Base-by-base conservation (phyloP, 2,113 vertebrate genomes). In the Eolophus roseicapilla region DNA sequence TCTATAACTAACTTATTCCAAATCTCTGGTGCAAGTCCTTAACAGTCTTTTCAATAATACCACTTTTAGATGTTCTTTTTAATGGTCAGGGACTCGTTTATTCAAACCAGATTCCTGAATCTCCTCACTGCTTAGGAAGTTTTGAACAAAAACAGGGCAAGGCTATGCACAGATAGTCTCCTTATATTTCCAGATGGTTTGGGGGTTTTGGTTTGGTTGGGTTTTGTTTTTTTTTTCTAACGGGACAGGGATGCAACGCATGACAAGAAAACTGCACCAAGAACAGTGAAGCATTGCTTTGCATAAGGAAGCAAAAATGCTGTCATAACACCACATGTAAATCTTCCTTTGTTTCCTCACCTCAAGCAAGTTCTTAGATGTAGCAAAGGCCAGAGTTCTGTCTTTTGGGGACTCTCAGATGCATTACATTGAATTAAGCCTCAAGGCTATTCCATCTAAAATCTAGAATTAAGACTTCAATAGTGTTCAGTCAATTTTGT, bases 101-200 rank as follows among this genome's bases (percentile, higher is more conserved):
- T 76, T 87, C 39, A 75, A 86, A 71, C 1, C 16, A 50, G 4
- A 39, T 73, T 75, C 7, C n/a, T 35, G 10, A 62, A 62, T 1
- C 0, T 76, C 7, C 15, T 90, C 31, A 50, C 5, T 82, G 20
- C 10, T 83, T 63, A 69, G 0, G 0, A 23, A 23, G 3, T 71
- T 94, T 67, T 55, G 33, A 60, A 77, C 5, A 74, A 92, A 86
- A 86, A 18, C 1, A 74, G 16, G 37, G 4, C 62, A 87, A 82
- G 15, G 8, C 3, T 57, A 25, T 43, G 33, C 11, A 39, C 6
- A 47, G 41, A 19, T 76, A 21, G 44, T 46, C 13, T 68, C 13
- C 11, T 80, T 74, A 53, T 46, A 55, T 15, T 50, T 63, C 13
- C 28, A 69, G 24, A 44, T 39, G 3, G 57, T 15, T 23, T 75